Evolutionary conservation across 2,113 vertebrate species (phyloP), one percentile per base, ranked within the genome.

Genomic region (Syngnathus floridae): DNA sequence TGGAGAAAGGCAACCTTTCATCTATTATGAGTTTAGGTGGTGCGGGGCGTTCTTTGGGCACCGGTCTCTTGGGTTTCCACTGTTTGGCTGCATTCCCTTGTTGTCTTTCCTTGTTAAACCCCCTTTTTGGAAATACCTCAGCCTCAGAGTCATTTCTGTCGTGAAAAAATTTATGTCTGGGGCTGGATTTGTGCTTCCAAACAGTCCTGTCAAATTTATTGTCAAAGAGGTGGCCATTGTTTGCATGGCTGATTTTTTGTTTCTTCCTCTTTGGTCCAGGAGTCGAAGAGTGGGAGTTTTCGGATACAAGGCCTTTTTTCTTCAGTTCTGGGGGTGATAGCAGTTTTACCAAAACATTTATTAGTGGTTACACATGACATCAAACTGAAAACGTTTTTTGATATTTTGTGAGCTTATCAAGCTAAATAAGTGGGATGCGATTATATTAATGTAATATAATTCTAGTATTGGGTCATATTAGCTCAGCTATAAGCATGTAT

Each of bases 11-110:
- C 2, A 43, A 67, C 0, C 60, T 72, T 17, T 83, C 81, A 60
- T 85, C 61, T 0, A 72, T 7, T 21, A 68, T 6, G 0, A 72
- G 21, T 37, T 72, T 81, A 3, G 12, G 0, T 0, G 69, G 6
- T 38, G 36, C 0, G 10, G 35, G 19, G 57, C 19, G 65, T 65
- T 74, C 49, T 71, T 77, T 65, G 79, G 81, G 78, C 19, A 84
- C 75, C 3, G 84, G 76, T 70, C 87, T 84, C 66, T 89, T 89
- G 64, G 87, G 77, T 66, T 89, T 84, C 87, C 87, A 89, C 0
- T 58, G 62, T 80, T 88, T 90, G 9, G 54, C 78, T 5, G 26
- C 9, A 31, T 48, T 38, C 26, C 65, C 55, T 13, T 52, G 67
- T 10, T 61, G 70, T 58, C 57, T 78, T 48, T 2, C 5, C 54